phyloP scores from a whole-genome alignment of 2,888 invertebrate species.

The Aethes cnicana region DNA sequence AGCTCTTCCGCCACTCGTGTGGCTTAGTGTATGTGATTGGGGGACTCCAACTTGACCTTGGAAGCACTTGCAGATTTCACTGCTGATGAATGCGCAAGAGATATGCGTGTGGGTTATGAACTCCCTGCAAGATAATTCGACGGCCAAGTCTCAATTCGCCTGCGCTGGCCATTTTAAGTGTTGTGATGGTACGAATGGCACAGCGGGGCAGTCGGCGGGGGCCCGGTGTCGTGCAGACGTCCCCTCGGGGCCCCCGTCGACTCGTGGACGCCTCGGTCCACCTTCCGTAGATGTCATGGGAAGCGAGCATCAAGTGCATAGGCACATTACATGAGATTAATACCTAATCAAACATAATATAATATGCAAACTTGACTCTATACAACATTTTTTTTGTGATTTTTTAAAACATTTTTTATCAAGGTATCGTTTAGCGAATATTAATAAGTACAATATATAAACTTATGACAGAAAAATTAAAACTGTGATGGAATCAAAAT shows the following conservation, averaged over 20 bases:
- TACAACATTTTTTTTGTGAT: conserved; percentile 60
- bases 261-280: conserved; percentile 51
- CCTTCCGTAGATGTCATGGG: conserved; percentile 62
- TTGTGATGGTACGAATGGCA: conserved; percentile 1
- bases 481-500: conserved; percentile 39
- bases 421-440: conserved; percentile 75
- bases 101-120: not conserved
- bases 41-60: conserved; percentile 42
- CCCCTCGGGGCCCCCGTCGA: conserved; percentile 54
- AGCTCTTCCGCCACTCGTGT: conserved; percentile 61
- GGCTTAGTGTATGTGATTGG: conserved; percentile 54
- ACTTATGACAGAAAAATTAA: conserved; percentile 67
- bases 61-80: conserved; percentile 36
- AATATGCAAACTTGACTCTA: conserved; percentile 71
- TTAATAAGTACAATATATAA: conserved; percentile 79
- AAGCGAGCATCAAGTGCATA: conserved; percentile 64
- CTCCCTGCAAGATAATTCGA: conserved; percentile 18
- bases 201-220: conserved; percentile 47
- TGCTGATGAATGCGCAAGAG: not conserved
- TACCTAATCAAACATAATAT: conserved; percentile 76
- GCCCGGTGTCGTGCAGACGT: conserved; percentile 42
- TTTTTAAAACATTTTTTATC: conserved; percentile 62
- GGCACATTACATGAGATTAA: conserved; percentile 77
- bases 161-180: not conserved
- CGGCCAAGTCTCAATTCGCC: conserved; percentile 7